A percentile compares a stretch with the other conserved stretches of the same genome.
phyloP scores from a whole-genome alignment of 2,888 invertebrate species.

The Lasioglossum pauxillum region DNA sequence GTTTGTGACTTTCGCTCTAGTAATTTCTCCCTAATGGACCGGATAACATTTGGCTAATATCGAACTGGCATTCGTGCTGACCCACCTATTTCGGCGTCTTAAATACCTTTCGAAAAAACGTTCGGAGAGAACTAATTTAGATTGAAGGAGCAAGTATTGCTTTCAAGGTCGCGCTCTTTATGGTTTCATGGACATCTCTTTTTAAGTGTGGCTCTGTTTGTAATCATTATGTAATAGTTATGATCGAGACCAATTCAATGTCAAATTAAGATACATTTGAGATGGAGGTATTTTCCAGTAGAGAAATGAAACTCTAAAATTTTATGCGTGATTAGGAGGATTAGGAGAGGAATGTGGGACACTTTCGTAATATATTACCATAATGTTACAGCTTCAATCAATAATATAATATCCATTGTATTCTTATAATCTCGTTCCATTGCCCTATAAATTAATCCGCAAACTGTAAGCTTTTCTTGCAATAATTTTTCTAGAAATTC shows the following conservation, averaged over 20 bases:
- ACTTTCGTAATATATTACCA: neutral
- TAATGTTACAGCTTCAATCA: neutral
- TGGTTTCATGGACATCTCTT: neutral
- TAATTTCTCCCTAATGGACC: constrained; percentile 12
- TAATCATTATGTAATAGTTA: neutral
- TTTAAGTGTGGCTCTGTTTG: neutral
- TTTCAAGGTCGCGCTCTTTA: neutral
- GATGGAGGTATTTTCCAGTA: neutral
- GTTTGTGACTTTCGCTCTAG: constrained; percentile 17
- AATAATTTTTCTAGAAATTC: neutral
- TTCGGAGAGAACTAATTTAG: neutral
- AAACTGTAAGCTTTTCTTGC: neutral
- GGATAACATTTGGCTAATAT: constrained; percentile 2
- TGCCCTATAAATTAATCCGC: neutral
- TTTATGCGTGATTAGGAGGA: neutral
- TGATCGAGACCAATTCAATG: neutral
- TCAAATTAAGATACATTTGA: neutral
- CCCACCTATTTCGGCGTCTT: neutral
- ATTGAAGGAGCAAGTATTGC: neutral
- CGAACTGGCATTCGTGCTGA: neutral
- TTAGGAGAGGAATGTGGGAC: neutral
- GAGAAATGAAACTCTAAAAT: neutral
- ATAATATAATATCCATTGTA: neutral
- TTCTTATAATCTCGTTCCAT: neutral
- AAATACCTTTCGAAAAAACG: neutral